Percentiles rank a stretch among this genome's conserved stretches.
These are phyloP conservation scores for Procavia capensis DNA, from an alignment of 2,113 vertebrate genomes.

Conservation along the genomic window DNA sequence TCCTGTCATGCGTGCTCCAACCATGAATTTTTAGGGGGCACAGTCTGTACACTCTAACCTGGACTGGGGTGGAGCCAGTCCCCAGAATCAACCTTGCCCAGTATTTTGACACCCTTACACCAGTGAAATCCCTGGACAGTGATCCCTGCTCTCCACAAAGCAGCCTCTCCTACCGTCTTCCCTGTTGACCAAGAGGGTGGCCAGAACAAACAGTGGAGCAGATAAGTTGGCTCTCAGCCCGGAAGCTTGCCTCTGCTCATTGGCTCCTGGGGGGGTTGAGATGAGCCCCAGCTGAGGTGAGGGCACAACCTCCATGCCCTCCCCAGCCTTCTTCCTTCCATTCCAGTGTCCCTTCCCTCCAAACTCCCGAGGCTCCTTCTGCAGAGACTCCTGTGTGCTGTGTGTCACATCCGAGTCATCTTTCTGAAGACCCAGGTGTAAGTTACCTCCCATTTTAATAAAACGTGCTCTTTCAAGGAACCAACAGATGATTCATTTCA, in stretches of 20 bases:
- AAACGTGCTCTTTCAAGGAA: conserved; percentile 44
- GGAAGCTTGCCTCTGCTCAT: conserved; percentile 18
- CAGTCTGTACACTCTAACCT: neutral
- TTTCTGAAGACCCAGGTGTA: neutral
- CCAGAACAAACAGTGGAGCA: conserved; percentile 52
- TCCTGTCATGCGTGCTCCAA: too few species aligned
- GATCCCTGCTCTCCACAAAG: neutral
- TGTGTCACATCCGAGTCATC: too few species aligned
- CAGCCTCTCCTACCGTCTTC: conserved; percentile 32
- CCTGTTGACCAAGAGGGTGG: conserved; percentile 70
- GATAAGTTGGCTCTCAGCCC: conserved; percentile 48
- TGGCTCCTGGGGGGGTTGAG: neutral
- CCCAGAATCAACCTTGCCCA: neutral
- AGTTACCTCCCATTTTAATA: neutral
- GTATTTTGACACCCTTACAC: neutral
- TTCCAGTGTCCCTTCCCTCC: neutral
- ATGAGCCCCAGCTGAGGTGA: neutral
- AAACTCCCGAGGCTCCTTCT: neutral
- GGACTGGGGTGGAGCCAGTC: neutral
- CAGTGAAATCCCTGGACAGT: neutral
- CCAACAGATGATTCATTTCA: conserved; percentile 5
- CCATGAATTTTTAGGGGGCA: neutral
- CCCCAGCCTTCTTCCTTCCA: neutral
- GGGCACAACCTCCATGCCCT: neutral
- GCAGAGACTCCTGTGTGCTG: neutral